Evolutionary conservation across 2,888 invertebrate species (phyloP).

Genomic region (Agonopterix arenella): DNA sequence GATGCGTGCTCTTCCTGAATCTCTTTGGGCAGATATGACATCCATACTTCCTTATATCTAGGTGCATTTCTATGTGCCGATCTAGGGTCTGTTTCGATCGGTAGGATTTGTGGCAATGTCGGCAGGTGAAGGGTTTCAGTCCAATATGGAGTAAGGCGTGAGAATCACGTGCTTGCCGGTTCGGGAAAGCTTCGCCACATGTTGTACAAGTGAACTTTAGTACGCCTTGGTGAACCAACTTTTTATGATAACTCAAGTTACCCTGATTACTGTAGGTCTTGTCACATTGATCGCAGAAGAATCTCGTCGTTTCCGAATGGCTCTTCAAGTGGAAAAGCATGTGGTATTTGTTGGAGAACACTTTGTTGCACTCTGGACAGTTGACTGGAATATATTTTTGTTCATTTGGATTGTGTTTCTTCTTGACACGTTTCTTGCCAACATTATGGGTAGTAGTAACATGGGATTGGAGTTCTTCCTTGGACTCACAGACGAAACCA

Average conservation of each 20-base stretch:
- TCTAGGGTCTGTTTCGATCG: conserved; percentile 43
- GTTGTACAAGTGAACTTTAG: conserved; percentile 52
- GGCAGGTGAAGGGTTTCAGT: conserved; percentile 58
- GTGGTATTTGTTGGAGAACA: conserved; percentile 67
- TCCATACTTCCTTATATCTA: conserved; percentile 37
- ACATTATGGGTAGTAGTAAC: conserved; percentile 20
- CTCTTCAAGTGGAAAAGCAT: conserved; percentile 60
- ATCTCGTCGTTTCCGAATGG: conserved; percentile 30
- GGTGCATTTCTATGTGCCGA: conserved; percentile 47
- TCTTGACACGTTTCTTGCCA: conserved; percentile 8
- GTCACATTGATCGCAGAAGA: conserved; percentile 58
- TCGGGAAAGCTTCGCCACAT: conserved; percentile 69
- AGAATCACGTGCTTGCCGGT: conserved; percentile 46
- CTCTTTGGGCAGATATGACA: conserved; percentile 47
- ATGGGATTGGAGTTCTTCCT: conserved; percentile 22
- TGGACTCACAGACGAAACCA: conserved; percentile 22
- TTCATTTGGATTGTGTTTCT: conserved; percentile 22
- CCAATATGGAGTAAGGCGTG: conserved; percentile 65
- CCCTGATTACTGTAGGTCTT: conserved; percentile 59
- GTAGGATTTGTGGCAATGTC: conserved; percentile 49
- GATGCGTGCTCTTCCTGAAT: conserved; percentile 53
- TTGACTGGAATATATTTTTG: conserved; percentile 53
- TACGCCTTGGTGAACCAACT: conserved; percentile 53
- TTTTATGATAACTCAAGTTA: conserved; percentile 58
- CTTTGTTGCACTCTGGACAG: conserved; percentile 67